Evolutionary conservation across 2,888 invertebrate species (phyloP), one percentile per base, ranked within the genome.

Genomic region (Fragum whitleyi): DNA sequence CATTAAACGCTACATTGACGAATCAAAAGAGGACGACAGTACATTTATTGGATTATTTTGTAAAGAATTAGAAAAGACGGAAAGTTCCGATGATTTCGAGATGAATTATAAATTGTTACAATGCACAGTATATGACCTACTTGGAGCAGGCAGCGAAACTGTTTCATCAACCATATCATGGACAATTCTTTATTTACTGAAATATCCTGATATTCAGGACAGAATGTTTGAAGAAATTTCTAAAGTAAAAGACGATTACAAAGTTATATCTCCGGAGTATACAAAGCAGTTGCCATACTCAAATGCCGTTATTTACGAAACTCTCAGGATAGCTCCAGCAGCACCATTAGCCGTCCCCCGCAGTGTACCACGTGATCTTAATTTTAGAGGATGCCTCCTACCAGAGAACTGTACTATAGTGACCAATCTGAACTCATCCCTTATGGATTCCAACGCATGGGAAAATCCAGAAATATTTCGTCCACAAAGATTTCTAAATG

Each of bases 371-470:
- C n/a, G 80, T 47, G 91, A 92, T 57, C 83, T 90, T 21, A 75
- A 51, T 0, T 79, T 92, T 36, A 74, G 83, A 2, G 92, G 91
- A 26, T 92, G 89, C 62, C 79, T 77, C 5, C 90, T 93, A 53
- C 92, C 93, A 21, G 85, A 87, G 36, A 88, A 85, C 23, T 80
- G 87, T 6, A 72, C 85, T 2, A 81, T 89, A 19, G 53, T 90
- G 6, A 78, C 87, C 5, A 91, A 90, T 74, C 68, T 91, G 23
- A 81, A 86, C 65, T 86, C 90, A 14, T 85, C 88, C 7, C 75
- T 87, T 19, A 77, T 62, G 9, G 91, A 91, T 76, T 74, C 77
- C 14, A 28, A 57, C 0, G 32, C 82, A 1, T 92, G 90, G 87
- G 65, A 57, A 2, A 77, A 90, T 28, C 89, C 90, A 0, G 71